Evolutionary conservation across 2,113 vertebrate species (phyloP), one percentile per base, ranked within the genome.

Genomic region (Siniperca chuatsi): DNA sequence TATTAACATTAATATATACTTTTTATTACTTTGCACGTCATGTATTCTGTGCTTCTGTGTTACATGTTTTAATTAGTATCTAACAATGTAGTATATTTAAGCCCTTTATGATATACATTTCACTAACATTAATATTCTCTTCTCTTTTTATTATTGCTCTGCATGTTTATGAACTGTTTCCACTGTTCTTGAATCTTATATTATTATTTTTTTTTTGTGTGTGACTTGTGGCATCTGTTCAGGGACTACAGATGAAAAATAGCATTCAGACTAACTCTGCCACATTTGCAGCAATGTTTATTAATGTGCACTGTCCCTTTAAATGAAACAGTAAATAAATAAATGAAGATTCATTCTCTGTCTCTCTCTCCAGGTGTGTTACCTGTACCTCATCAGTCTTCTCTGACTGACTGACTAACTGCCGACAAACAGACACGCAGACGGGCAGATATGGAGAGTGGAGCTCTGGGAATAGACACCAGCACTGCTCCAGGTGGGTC

Each of bases 361-460:
- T 83, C 66, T 18, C 29, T 55, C 29, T 66, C 13, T 73, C 25
- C 68, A 92, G 91, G 75, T 62, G 25, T 76, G 37, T 66, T 75
- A 84, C 71, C 44, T 78, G 72, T 44, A 86, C 75, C 64, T 78
- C 13, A 40, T 87, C 87, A 69, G 81, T 90, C 84, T 54, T 73
- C 52, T 84, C 65, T 75, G 85, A 68, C 82, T 62, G 78, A 78
- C 79, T 75, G 72, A 82, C 79, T 75, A 78, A 71, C 75, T 71
- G 72, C 75, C 71, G 9, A 1, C 20, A 35, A 80, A 46, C 64
- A n/a, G 52, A 62, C 76, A 44, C 57, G 21, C 65, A 61, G 60
- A 55, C 58, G 57, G 37, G 35, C 46, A 57, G 65, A 76, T 25
- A 92, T 90, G 87, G 86, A 93, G 50, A 72, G 76, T 79, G 86